These are phyloP conservation scores for Trichomalopsis sarcophagae DNA, from an alignment of 1,140 invertebrate species.

Conservation along the genomic window DNA sequence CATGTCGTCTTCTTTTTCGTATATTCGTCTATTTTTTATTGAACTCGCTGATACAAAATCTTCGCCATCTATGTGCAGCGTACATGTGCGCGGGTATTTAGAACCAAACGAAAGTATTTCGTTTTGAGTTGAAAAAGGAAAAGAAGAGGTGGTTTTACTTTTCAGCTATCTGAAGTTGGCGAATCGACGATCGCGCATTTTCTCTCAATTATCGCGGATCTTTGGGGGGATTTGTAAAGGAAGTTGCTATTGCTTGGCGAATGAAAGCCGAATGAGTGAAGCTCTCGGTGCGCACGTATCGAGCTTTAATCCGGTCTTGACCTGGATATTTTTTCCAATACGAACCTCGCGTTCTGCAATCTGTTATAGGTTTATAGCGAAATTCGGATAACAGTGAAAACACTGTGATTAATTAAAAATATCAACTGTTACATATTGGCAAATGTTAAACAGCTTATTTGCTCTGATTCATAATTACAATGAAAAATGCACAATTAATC, in stretches of 20 bases:
- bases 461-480: too few species aligned
- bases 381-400: too few species aligned
- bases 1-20: background rate
- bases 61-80: background rate
- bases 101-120: constrained; percentile 28
- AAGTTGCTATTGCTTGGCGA: background rate
- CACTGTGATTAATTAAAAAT: too few species aligned
- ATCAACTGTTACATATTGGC: too few species aligned
- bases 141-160: background rate
- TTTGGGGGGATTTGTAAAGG: constrained; percentile 3
- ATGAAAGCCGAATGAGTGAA: constrained; percentile 12
- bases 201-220: constrained; percentile 1
- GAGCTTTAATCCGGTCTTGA: constrained; percentile 27
- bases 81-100: constrained; percentile 28
- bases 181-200: background rate
- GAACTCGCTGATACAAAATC: background rate
- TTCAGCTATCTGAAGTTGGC: background rate
- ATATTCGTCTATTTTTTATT: constrained; percentile 21
- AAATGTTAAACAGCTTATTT: background rate
- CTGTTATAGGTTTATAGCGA: background rate
- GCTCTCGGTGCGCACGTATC: background rate
- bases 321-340: constrained; percentile 7
- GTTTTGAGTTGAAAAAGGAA: background rate
- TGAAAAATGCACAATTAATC: too few species aligned
- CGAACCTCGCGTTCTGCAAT: background rate